Evolutionary conservation across 1,140 invertebrate genomes (phyloP), one percentile per base, ranked within the genome.

Genomic region (Cardiocondyla obscurior): DNA sequence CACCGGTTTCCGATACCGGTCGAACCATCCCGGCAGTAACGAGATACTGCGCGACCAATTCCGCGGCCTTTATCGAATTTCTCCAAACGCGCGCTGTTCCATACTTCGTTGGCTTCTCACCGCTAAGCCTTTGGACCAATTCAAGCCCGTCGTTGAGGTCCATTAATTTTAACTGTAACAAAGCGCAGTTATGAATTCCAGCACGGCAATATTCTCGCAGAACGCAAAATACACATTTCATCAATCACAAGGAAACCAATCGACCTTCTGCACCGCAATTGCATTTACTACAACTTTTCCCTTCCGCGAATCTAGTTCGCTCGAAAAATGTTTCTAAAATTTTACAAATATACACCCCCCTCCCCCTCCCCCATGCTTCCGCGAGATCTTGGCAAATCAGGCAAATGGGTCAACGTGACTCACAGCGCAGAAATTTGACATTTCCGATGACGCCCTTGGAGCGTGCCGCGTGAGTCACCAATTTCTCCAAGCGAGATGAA

Each of bases 1-100:
- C 90, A 53, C 95, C 94, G 0, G 92, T 91, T 79, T 95, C 94
- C 88, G 90, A 91, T 77, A 93, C 93, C 82, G 92, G 95, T 88
- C 91, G 94, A 88, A 94, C 94, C 94, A 93, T 95, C 76, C 92
- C 94, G 77, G 93, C 94, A 65, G 94, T 95, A 73, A 94, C 94
- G 85, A 94, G 93, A 93, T 94, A 93, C 93, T 94, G 90, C 83
- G 93, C 91, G 76, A 93, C 90, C 74, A 95, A 90, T 87, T 94
- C 94, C 55, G 94, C 94, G 28, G 94, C 94, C 85, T 94, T 95
- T 76, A 91, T 91, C 72, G 94, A 94, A 90, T 94, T 93, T 69
- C 93, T 93, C 94, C 94, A 95, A 81, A 95, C 92, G 64, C 94
- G 91, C 33, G 94, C 93, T 25, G 91, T 93, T 39, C 92, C 94